These are phyloP conservation scores for Euphonia xanthogaster DNA, from an alignment of 2,797 vertebrate species.

Conservation along the genomic window DNA sequence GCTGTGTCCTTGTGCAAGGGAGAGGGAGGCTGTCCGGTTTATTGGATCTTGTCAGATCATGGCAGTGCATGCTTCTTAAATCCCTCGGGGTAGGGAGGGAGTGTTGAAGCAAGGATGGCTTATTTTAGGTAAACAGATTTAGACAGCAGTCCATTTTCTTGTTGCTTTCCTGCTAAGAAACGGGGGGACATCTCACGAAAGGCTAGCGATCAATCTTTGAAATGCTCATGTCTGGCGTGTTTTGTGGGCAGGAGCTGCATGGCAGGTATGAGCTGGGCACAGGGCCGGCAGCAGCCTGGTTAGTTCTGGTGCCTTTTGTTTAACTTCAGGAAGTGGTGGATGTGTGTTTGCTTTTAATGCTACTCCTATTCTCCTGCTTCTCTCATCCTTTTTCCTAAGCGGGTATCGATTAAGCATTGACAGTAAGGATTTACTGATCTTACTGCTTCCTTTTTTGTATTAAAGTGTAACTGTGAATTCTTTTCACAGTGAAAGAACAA, in stretches of 20 bases:
- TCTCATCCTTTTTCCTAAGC: neutral
- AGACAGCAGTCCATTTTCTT: neutral
- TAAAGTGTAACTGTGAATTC: neutral
- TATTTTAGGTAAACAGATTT: conserved; percentile 59
- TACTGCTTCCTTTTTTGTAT: neutral
- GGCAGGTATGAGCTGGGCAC: neutral
- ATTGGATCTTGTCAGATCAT: conserved; percentile 59
- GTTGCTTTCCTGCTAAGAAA: neutral
- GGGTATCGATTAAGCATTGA: neutral
- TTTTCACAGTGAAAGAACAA: neutral
- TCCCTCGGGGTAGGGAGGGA: neutral
- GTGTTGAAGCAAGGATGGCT: neutral
- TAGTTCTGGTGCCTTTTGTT: neutral
- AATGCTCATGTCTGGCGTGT: neutral
- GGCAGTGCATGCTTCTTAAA: conserved; percentile 40
- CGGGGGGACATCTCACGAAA: neutral
- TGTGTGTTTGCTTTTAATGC: neutral
- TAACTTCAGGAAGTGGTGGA: neutral
- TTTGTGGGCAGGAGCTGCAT: neutral
- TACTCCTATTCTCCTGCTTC: neutral
- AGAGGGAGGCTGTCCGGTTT: conserved; percentile 1
- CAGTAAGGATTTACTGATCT: neutral
- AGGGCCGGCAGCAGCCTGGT: neutral
- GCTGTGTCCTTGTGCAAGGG: conserved; percentile 37
- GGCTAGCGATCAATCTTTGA: rapidly evolving